Percentiles rank a stretch among this genome's conserved stretches.
Conservation (phyloP, 92 coral and sea anemone species). For the Siderastrea radians region DNA sequence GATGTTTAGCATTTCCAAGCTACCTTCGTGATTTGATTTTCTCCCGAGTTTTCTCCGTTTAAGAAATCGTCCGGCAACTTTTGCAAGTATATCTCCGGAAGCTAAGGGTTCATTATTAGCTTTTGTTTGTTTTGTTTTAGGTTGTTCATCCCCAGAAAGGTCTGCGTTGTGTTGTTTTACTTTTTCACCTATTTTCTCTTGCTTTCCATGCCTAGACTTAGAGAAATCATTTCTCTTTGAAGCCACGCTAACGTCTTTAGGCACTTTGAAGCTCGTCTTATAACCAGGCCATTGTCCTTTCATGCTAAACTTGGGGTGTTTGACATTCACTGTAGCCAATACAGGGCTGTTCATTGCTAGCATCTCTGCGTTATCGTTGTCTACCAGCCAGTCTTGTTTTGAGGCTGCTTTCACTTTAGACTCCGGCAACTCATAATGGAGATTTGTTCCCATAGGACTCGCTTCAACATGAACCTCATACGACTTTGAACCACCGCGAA, state of each 20-base stretch:
- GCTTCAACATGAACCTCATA: slow-evolving; percentile 90
- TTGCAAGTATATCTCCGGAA: background rate
- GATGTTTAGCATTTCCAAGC: slow-evolving; percentile 1
- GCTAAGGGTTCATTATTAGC: background rate
- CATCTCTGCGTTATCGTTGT: slow-evolving; percentile 91
- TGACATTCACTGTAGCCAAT: slow-evolving; percentile 66
- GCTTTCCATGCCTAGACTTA: background rate
- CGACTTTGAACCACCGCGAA: slow-evolving; percentile 86
- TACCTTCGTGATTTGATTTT: background rate
- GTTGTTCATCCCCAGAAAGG: background rate
- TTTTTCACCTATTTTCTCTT: background rate
- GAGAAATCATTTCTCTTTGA: slow-evolving; percentile 72
- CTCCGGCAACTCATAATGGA: slow-evolving; percentile 84
- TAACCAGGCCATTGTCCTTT: slow-evolving; percentile 92
- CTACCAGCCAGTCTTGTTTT: slow-evolving; percentile 86
- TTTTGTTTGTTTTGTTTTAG: background rate
- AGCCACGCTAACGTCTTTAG: slow-evolving; percentile 76
- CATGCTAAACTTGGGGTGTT: slow-evolving; percentile 90
- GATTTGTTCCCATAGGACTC: slow-evolving; percentile 80
- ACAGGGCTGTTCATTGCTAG: slow-evolving; percentile 80
- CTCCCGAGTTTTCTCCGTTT: background rate
- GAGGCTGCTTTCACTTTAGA: slow-evolving; percentile 83
- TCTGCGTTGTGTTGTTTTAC: background rate
- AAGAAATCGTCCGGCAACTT: background rate
- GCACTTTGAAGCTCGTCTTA: slow-evolving; percentile 71